Conservation (phyloP, 37 sponge, comb jelly and placozoan genomes). For the Axinella damicornis region DNA sequence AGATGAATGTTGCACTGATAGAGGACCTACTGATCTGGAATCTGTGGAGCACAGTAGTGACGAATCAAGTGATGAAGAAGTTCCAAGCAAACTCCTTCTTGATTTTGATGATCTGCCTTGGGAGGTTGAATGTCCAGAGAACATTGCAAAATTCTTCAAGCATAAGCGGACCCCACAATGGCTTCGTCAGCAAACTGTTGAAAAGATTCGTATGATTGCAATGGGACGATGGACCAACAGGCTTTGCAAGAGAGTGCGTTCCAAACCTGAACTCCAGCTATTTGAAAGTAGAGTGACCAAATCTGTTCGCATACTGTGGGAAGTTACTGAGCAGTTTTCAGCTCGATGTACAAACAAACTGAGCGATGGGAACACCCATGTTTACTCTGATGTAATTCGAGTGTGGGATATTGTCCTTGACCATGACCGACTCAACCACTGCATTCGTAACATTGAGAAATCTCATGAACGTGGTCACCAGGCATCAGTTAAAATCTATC, state of each 20-base stretch:
- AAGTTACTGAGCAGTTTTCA: constrained; percentile 63
- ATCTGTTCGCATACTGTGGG: constrained; percentile 51
- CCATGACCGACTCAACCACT: constrained; percentile 39
- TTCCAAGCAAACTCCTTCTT: too few species aligned
- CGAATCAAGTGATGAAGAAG: too few species aligned
- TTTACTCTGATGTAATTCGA: constrained; percentile 76
- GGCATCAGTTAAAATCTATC: too few species aligned
- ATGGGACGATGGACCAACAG: constrained; percentile 27
- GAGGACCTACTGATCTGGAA: too few species aligned
- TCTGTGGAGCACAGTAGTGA: too few species aligned
- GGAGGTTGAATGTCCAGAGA: constrained; percentile 75
- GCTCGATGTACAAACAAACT: constrained; percentile 20
- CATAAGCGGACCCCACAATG: background rate
- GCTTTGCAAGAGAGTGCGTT: constrained; percentile 19
- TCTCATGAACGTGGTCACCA: too few species aligned
- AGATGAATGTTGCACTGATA: too few species aligned
- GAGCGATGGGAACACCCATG: too few species aligned
- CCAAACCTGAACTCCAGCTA: constrained; percentile 5
- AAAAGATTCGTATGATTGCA: constrained; percentile 40
- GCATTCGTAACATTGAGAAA: constrained; percentile 43
- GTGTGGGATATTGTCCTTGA: constrained; percentile 65
- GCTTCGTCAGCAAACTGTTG: background rate
- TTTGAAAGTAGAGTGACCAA: constrained; percentile 48
- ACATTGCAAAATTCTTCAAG: constrained; percentile 47
- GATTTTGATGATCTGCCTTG: constrained; percentile 40